Evolutionary conservation across 2,888 invertebrate genomes (phyloP).

Genomic region (Gandaritis pyraliata): DNA sequence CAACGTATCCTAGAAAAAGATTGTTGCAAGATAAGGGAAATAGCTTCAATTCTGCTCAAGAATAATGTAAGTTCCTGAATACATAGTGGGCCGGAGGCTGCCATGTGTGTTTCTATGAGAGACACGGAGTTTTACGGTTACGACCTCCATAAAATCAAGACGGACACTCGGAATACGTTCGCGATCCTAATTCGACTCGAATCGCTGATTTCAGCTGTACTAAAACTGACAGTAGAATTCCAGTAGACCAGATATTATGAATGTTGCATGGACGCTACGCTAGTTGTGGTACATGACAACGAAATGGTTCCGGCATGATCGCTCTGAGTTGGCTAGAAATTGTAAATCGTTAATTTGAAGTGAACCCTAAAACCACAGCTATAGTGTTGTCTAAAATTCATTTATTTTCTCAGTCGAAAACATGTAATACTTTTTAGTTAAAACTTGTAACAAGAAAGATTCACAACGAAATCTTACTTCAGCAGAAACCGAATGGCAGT

Average conservation of each 20-base stretch:
- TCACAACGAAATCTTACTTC: neutral
- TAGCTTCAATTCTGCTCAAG: neutral
- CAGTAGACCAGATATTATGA: constrained; percentile 22
- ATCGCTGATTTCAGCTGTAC: constrained; percentile 47
- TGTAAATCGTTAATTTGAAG: constrained; percentile 14
- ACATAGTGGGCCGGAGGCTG: neutral
- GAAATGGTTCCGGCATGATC: constrained; percentile 20
- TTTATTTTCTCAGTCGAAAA: constrained; percentile 2
- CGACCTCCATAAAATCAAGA: constrained; percentile 46
- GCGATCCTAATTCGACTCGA: constrained; percentile 49
- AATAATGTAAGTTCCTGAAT: constrained; percentile 7
- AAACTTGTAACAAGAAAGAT: neutral
- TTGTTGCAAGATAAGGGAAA: neutral
- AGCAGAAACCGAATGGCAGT: neutral
- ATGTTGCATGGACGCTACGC: constrained; percentile 19
- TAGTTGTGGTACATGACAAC: constrained; percentile 3
- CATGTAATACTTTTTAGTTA: neutral
- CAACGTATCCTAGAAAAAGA: neutral
- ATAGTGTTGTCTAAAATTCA: too few species aligned
- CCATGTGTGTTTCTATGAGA: constrained; percentile 15
- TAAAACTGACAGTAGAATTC: constrained; percentile 41
- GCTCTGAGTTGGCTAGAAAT: neutral
- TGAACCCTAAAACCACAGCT: neutral
- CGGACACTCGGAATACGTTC: constrained; percentile 43
- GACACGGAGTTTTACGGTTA: constrained; percentile 44